phyloP scores from a whole-genome alignment of 92 coral and sea anemone species.

The Palythoa grandiflora region DNA sequence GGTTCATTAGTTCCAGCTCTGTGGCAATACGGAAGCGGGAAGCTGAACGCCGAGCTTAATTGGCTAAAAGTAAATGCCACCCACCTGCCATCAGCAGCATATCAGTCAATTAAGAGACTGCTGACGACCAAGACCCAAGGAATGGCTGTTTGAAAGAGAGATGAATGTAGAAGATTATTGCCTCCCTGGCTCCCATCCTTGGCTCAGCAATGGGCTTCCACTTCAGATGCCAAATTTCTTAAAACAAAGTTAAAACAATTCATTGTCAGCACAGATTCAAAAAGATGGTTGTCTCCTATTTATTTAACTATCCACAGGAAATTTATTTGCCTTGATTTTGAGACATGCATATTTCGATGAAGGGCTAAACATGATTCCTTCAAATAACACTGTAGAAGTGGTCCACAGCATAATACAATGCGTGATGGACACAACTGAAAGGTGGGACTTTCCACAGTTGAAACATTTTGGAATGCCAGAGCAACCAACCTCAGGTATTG shows the following conservation, averaged over 20 bases:
- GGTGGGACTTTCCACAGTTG: constrained; percentile 3
- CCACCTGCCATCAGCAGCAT: constrained; percentile 23
- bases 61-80: constrained; percentile 48
- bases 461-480: constrained; percentile 59
- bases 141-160: constrained; percentile 16
- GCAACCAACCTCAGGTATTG: constrained; percentile 43
- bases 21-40: constrained; percentile 62
- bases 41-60: constrained; percentile 43
- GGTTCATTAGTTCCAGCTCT: constrained; percentile 24
- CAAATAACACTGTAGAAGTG: neutral
- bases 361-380: neutral
- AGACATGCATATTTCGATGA: neutral
- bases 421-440: neutral
- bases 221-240: constrained; percentile 24
- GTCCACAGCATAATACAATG: constrained; percentile 1
- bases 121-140: no score
- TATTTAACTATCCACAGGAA: constrained; percentile 3
- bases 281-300: constrained; percentile 29
- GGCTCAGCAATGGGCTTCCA: constrained; percentile 60
- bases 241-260: constrained; percentile 47
- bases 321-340: constrained; percentile 14
- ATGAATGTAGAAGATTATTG: constrained; percentile 56
- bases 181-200: constrained; percentile 60
- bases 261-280: neutral
- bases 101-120: constrained; percentile 3